A percentile compares a stretch with the other conserved stretches of the same genome.
Evolutionary conservation across 2,888 invertebrate species (phyloP).

Genomic region (Eilema sororculum): DNA sequence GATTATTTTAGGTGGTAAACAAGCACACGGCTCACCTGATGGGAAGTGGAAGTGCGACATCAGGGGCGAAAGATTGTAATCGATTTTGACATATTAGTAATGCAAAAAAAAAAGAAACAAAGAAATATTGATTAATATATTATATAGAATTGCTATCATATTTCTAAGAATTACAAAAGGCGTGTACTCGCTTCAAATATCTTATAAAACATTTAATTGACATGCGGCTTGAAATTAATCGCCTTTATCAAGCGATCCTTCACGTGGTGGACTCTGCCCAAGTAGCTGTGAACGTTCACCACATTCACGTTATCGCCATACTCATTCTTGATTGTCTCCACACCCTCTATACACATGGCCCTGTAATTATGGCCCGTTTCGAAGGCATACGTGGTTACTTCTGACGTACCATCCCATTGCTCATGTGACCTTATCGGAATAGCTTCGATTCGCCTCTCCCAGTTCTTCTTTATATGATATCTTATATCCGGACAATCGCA

Average conservation of each 20-base stretch:
- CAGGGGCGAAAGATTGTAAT: too few relatives aligned
- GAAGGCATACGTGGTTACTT: slow-evolving; percentile 65
- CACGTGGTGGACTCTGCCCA: slow-evolving; percentile 56
- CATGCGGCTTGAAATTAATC: slow-evolving; percentile 62
- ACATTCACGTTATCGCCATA: slow-evolving; percentile 65
- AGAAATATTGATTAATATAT: neutral
- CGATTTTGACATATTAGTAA: too few relatives aligned
- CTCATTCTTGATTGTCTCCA: slow-evolving; percentile 74
- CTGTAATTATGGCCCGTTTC: slow-evolving; percentile 76
- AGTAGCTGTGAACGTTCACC: slow-evolving; percentile 74
- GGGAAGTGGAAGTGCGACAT: too few relatives aligned
- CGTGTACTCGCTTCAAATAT: neutral
- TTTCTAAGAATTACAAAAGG: neutral
- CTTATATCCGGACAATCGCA: slow-evolving; percentile 79
- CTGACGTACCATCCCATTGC: slow-evolving; percentile 74
- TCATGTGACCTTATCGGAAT: slow-evolving; percentile 69
- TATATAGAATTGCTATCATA: neutral
- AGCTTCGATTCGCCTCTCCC: slow-evolving; percentile 58
- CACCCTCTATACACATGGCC: slow-evolving; percentile 71
- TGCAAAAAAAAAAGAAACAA: neutral
- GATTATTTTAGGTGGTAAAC: too few relatives aligned
- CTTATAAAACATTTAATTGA: slow-evolving; percentile 40
- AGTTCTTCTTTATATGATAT: slow-evolving; percentile 64
- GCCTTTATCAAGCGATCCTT: slow-evolving; percentile 68
- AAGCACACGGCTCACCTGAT: too few relatives aligned